Conservation (phyloP, 2,888 invertebrate species). For the Meloe dianella region DNA sequence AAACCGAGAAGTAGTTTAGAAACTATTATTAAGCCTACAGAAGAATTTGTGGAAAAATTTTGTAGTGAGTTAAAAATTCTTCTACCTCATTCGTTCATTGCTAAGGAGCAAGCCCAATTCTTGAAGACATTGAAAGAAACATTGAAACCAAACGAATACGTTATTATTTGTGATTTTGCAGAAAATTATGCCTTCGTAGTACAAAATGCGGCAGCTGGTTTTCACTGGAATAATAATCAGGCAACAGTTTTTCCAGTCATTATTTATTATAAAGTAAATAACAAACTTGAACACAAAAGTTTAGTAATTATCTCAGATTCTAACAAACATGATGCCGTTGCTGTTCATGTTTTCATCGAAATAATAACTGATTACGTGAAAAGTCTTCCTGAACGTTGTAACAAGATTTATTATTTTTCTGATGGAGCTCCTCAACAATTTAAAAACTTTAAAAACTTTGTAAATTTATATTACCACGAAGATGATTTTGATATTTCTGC, state of each 20-base stretch:
- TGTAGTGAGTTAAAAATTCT: too few relatives aligned
- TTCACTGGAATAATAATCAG: conserved; percentile 37
- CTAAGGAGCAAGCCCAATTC: too few relatives aligned
- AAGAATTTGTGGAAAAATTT: too few relatives aligned
- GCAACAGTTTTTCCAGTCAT: conserved; percentile 36
- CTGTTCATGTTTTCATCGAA: conserved; percentile 16
- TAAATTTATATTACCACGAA: conserved; percentile 10
- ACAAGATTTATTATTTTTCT: neutral
- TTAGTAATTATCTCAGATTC: conserved; percentile 37
- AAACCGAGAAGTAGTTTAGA: too few relatives aligned
- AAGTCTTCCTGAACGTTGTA: neutral
- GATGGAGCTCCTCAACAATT: conserved; percentile 9
- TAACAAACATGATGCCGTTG: conserved; percentile 34
- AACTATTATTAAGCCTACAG: too few relatives aligned
- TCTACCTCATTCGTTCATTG: too few relatives aligned
- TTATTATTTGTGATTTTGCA: conserved; percentile 37
- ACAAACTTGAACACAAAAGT: conserved; percentile 28
- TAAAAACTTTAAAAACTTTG: conserved; percentile 1
- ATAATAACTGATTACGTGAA: neutral
- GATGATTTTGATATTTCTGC: neutral
- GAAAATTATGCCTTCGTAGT: conserved; percentile 41
- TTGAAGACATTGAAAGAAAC: too few relatives aligned
- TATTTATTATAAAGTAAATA: conserved; percentile 31
- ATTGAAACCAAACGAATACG: neutral
- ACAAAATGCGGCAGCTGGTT: conserved; percentile 33